Evolutionary conservation across 1,140 invertebrate species (phyloP), one percentile per base, ranked within the genome.

Genomic region (Pectinophora gossypiella): DNA sequence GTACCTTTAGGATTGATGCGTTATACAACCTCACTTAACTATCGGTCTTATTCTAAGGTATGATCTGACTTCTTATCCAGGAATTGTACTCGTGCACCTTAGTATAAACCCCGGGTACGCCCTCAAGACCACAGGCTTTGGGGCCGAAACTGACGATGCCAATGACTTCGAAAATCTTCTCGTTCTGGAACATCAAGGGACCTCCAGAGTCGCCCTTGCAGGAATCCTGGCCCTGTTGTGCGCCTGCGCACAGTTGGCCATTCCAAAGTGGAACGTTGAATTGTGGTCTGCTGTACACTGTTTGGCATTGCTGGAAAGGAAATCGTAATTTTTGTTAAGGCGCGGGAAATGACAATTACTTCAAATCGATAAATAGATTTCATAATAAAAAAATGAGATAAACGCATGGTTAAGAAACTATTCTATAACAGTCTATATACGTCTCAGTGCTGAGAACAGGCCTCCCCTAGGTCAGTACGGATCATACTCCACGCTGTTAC

Each of bases 141-240:
- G 89, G 81, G 5, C 92, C 91, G 70, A 90, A 92, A 61, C 91
- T 92, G 4, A 92, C 91, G 3, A 93, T 74, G 5, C 92, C 92
- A n/a, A 80, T 56, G 0, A 78, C 53, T 38, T 75, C 69, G 57
- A 57, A 76, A 0, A 48, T 19, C 6, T 44, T 54, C 0, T 58
- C 62, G 19, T 80, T 65, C 3, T 80, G 65, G 58, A 80, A 84
- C 87, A 91, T 89, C 0, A 92, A 55, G 0, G 90, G 90, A 4
- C 90, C 90, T 0, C 90, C 90, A 1, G 87, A 89, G 56, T 91
- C 90, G 5, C 80, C 81, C 15, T 67, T 68, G 59, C 83, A 87
- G 0, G 78, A 64, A 48, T 81, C 81, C 21, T 68, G 71, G 19
- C 64, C 62, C 0, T 48, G 23, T 6, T 67, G 65, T 0, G 75